These are phyloP conservation scores for Pimpla rufipes DNA, from an alignment of 2,888 invertebrate species.

Conservation along the genomic window DNA sequence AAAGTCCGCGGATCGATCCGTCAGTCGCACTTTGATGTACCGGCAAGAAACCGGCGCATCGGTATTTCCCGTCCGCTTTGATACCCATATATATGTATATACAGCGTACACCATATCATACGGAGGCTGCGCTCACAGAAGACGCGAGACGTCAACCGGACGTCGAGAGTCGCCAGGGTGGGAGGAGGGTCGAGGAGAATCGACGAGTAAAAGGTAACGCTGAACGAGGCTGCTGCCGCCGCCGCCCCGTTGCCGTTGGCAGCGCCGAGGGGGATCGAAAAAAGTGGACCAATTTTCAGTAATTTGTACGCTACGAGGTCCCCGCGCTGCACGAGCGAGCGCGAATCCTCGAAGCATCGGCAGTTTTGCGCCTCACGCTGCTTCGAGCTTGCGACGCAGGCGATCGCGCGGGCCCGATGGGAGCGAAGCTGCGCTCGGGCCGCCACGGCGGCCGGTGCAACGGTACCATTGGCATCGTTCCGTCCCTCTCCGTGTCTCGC, in stretches of 20 bases:
- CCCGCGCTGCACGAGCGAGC: slow-evolving; percentile 46
- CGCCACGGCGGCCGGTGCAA: no score
- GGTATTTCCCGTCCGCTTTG: slow-evolving; percentile 68
- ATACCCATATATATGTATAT: slow-evolving; percentile 35
- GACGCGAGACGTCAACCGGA: not conserved
- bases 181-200: slow-evolving; percentile 23
- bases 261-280: slow-evolving; percentile 69
- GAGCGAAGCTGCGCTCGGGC: no score
- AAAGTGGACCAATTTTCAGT: slow-evolving; percentile 82
- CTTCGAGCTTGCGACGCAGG: no score
- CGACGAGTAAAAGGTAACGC: slow-evolving; percentile 54
- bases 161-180: not conserved
- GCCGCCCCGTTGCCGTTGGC: slow-evolving; percentile 51
- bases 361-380: slow-evolving; percentile 55
- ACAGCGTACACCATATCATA: not conserved
- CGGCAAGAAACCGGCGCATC: slow-evolving; percentile 71
- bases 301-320: slow-evolving; percentile 79
- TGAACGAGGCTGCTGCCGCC: slow-evolving; percentile 36
- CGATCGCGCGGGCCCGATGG: not conserved
- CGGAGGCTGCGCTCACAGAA: not conserved
- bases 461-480: not conserved
- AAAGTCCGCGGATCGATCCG: slow-evolving; percentile 71
- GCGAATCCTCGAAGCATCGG: slow-evolving; percentile 61
- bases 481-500: not conserved
- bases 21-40: slow-evolving; percentile 71